A percentile compares a stretch with the other conserved stretches of the same genome.
These are phyloP conservation scores for rat (Rattus norvegicus) DNA, from an alignment of 2,113 vertebrate species.

Conservation along the genomic window DNA sequence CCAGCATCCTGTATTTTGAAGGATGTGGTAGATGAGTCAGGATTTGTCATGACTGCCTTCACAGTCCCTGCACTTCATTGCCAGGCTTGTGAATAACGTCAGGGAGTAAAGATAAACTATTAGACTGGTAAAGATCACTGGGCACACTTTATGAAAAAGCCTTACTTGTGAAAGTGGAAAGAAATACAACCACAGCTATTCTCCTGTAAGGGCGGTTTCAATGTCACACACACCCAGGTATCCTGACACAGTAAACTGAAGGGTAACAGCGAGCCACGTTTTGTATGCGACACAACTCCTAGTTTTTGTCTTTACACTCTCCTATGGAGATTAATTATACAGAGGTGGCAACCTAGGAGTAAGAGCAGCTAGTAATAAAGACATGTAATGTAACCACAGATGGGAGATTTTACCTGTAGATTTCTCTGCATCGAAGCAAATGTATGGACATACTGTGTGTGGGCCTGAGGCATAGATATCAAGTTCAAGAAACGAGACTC, in stretches of 20 bases:
- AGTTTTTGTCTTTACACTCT: background rate
- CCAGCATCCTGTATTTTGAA: background rate
- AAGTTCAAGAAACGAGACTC: background rate
- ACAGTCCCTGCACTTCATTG: background rate
- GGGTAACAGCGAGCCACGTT: background rate
- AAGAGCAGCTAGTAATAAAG: background rate
- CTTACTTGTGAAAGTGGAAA: background rate
- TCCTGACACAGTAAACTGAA: background rate
- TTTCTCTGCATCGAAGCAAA: fast-evolving
- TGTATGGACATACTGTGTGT: background rate
- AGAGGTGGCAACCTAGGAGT: background rate
- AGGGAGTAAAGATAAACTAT: background rate
- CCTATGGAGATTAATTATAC: background rate
- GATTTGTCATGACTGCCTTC: background rate
- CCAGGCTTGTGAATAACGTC: background rate
- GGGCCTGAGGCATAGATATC: background rate
- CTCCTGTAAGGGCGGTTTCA: background rate
- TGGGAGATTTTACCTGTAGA: background rate
- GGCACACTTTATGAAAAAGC: background rate
- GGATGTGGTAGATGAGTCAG: background rate
- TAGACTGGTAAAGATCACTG: background rate
- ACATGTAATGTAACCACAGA: background rate
- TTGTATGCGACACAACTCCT: background rate
- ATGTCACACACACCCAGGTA: background rate
- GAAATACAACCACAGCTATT: background rate